Evolutionary conservation across 2,888 invertebrate genomes (phyloP).

Genomic region (Lepidonotus clava): DNA sequence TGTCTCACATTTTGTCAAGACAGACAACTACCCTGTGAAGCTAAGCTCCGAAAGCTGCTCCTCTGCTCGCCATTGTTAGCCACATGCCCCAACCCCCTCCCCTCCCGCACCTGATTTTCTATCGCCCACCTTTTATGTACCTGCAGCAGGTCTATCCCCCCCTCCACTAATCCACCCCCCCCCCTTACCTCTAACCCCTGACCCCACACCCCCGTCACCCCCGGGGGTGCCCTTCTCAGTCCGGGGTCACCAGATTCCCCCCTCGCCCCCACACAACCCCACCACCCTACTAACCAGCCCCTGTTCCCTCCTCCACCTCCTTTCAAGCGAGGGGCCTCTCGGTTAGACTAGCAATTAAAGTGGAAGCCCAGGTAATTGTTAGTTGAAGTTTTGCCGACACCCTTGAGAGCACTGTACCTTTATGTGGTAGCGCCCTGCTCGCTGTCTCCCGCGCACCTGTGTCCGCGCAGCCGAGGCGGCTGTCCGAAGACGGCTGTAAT

Average conservation of each 20-base stretch:
- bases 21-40: not conserved
- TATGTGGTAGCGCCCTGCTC: too few species aligned
- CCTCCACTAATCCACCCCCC: not conserved
- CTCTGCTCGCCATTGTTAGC: not conserved
- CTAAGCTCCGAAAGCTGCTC: not conserved
- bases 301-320: not conserved
- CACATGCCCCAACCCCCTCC: not conserved
- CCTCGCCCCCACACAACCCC: not conserved
- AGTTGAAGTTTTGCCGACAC: not conserved
- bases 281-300: not conserved
- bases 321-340: not conserved
- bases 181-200: not conserved
- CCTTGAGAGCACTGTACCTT: not conserved
- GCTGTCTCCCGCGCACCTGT: too few species aligned
- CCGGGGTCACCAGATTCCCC: slow-evolving; percentile 19
- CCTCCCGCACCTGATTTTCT: not conserved
- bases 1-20: not conserved
- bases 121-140: not conserved
- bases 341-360: slow-evolving; percentile 38
- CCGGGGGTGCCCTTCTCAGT: not conserved
- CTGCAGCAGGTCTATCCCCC: not conserved
- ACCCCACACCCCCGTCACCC: not conserved
- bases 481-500: not conserved
- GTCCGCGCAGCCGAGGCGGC: too few species aligned
- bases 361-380: slow-evolving; percentile 31